Base-by-base conservation (phyloP, 2,797 vertebrate genomes). In the Sitta carolinensis region DNA sequence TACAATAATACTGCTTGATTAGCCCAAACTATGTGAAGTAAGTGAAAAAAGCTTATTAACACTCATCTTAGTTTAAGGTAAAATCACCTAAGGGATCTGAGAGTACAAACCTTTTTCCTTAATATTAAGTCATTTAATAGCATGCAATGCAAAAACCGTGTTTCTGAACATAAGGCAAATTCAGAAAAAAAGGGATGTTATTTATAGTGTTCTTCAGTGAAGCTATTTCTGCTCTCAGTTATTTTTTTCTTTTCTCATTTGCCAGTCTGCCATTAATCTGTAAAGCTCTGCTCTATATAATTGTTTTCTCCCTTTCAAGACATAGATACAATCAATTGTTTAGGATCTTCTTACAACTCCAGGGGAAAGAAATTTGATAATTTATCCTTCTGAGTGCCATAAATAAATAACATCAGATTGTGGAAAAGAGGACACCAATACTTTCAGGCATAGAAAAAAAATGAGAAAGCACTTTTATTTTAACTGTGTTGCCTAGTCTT, bases 81-180 rank as follows among this genome's bases (percentile, higher is more conserved):
- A 94, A 84, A 83, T 75, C 67, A 61, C 30, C 68, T 91, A 62
- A 73, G 34, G 7, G 61, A 95, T 92, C 38, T 87, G 95, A 94
- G 48, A 81, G 52, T 82, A 94, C 88, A 94, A 96, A 81, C 14
- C 1, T 0, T 93, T 96, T 96, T 92, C 43, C 34, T 93, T 96
- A 80, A 74, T 91, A 78, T 42, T 83, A 94, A 77, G 58, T 70
- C 48, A 89, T 89, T 69, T 77, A 80, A 51, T 83, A 95, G 58
- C 30, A 38, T 66, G 89, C 34, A 68, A 29, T 51, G 55, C 25
- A 84, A 52, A 92, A 93, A 77, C 15, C 40, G 47, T 66, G 45
- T 61, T 72, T 89, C 88, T 75, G 34, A 69, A n/a, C 32, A 54
- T 57, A 27, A 85, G 54, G 42, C 27, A 91, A 77, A 83, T 48